These are phyloP conservation scores for Halcyon badia DNA, from an alignment of 2,797 vertebrate species.

Conservation along the genomic window DNA sequence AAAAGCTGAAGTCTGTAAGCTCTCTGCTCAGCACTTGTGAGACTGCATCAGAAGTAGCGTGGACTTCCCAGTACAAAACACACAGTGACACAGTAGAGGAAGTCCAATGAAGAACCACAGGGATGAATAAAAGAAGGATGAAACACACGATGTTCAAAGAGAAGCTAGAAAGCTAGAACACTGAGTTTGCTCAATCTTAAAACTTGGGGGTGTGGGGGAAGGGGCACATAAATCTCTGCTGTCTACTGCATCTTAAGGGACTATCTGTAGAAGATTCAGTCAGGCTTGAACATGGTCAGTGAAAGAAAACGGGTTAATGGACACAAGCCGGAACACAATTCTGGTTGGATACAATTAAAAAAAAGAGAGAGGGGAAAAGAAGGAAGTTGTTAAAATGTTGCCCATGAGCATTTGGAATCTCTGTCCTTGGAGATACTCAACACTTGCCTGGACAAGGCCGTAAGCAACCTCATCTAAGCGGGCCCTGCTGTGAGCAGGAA, in stretches of 20 bases:
- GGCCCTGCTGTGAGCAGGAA: not conserved
- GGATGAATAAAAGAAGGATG: not conserved
- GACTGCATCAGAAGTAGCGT: not conserved
- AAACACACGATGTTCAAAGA: not conserved
- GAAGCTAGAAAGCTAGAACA: not conserved
- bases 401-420: not conserved
- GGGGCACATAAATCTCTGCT: not conserved
- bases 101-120: not conserved
- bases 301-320: not conserved
- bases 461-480: not conserved
- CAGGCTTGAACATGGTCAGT: not conserved
- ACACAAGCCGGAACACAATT: not conserved
- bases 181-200: not conserved
- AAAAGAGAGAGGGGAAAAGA: accelerated
- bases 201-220: not conserved
- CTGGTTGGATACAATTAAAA: not conserved
- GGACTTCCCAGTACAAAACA: not conserved
- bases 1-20: not conserved
- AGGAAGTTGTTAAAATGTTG: not conserved
- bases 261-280: not conserved
- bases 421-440: not conserved
- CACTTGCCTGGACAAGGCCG: not conserved
- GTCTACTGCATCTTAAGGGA: not conserved
- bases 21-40: not conserved
- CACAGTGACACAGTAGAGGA: not conserved